Base-by-base conservation (phyloP, 2,797 vertebrate species). In the Phoebastria nigripes region DNA sequence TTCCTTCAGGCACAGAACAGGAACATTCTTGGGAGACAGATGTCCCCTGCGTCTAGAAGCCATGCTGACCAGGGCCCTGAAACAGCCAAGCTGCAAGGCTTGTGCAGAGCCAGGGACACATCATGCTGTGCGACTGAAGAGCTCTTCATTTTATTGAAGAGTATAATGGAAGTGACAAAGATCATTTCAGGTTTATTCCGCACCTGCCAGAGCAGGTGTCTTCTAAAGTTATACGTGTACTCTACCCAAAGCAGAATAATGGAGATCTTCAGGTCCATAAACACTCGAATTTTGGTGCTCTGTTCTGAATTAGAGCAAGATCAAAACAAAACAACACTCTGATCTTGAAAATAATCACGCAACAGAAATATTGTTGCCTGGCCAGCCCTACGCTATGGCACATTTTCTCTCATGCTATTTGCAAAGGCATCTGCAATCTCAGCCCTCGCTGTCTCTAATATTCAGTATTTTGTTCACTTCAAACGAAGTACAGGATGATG, bases 51-150 rank as follows among this genome's bases (percentile, higher is more conserved):
- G 0, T 14, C 54, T 87, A 39, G 39, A 77, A 89, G 49, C 41
- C 29, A 6, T 4, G 47, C 59, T 82, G 63, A 52, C 39, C 28
- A 58, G 25, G 15, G 14, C 54, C 47, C n/a, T 22, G 21, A 56
- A n/a, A 22, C 14, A 72, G 71, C 39, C 25, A 3, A 25, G 73
- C 35, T 61, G 22, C 44, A 35, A 17, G 56, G 66, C 54, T 73
- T 4, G 3, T 5, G 2, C 46, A 15, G n/a, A 65, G 52, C 62
- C 74, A 73, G 47, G 71, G 71, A 44, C 35, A 3, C 0, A 0
- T 14, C 54, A 20, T 0, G 0, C 29, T 14, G 22, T 1, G 47
- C 0, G 0, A 20, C 22, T 11, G 28, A 41, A 12, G 0, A 2
- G 54, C 26, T 77, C 63, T 49, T 56, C 14, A 0, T 3, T 20